These are phyloP conservation scores for Paraescarpia echinospica DNA, from an alignment of 1,140 invertebrate species.

Conservation along the genomic window DNA sequence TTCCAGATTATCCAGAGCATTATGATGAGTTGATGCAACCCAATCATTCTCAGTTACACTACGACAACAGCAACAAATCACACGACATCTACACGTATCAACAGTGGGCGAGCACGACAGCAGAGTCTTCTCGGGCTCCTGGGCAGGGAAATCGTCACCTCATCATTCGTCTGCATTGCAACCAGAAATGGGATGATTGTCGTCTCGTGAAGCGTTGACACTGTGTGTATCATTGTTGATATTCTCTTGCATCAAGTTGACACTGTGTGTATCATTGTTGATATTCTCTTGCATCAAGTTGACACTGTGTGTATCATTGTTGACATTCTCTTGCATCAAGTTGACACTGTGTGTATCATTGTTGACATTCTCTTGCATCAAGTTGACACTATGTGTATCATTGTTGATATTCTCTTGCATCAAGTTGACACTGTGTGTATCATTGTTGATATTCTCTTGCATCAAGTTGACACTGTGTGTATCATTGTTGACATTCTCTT, in stretches of 20 bases:
- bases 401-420: too few relatives aligned
- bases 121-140: not conserved
- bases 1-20: slow-evolving; percentile 88
- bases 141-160: not conserved
- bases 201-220: not conserved
- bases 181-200: not conserved
- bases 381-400: too few relatives aligned
- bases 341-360: not conserved
- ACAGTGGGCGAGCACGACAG: not conserved
- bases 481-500: too few relatives aligned
- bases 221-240: not conserved
- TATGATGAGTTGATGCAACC: slow-evolving; percentile 40
- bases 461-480: too few relatives aligned
- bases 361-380: not conserved
- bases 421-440: not conserved
- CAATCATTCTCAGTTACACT: not conserved
- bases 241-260: not conserved
- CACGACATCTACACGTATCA: not conserved
- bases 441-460: not conserved
- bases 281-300: too few relatives aligned
- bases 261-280: too few relatives aligned
- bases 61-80: not conserved
- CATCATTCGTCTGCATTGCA: not conserved
- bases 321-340: too few relatives aligned
- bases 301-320: too few relatives aligned